Conservation (phyloP, 2,113 vertebrate genomes). For the Microcebus jonahi region DNA sequence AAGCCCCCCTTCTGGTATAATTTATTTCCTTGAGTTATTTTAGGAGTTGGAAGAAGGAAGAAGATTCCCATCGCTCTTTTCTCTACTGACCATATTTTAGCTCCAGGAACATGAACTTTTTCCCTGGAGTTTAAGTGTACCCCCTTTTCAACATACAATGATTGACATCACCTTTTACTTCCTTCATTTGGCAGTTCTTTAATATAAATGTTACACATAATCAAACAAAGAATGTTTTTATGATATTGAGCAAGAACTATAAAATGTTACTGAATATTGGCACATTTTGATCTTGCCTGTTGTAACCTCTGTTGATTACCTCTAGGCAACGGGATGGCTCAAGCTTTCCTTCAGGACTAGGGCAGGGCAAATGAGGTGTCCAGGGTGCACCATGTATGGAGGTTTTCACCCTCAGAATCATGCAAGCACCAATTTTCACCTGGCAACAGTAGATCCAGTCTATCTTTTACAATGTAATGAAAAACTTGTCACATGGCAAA, state of each 20-base stretch:
- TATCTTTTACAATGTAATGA: neutral
- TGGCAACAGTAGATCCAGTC: neutral
- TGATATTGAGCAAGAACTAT: neutral
- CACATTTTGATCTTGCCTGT: neutral
- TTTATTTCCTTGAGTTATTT: neutral
- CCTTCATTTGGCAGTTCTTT: neutral
- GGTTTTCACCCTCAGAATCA: neutral
- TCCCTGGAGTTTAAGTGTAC: neutral
- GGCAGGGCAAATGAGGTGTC: neutral
- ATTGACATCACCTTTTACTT: neutral
- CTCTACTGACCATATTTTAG: neutral
- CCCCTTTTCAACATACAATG: neutral
- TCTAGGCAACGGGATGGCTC: neutral
- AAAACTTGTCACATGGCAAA: neutral
- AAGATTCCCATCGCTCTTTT: neutral
- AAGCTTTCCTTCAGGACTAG: neutral
- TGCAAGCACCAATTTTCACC: neutral
- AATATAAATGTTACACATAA: neutral
- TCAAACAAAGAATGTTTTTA: neutral
- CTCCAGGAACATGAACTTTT: neutral
- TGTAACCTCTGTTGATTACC: neutral
- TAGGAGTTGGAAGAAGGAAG: neutral
- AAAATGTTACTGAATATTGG: neutral
- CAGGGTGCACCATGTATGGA: neutral
- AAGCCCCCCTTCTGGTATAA: neutral